Evolutionary conservation across 2,797 vertebrate genomes (phyloP).

Genomic region (Coranthus polyacanthus): DNA sequence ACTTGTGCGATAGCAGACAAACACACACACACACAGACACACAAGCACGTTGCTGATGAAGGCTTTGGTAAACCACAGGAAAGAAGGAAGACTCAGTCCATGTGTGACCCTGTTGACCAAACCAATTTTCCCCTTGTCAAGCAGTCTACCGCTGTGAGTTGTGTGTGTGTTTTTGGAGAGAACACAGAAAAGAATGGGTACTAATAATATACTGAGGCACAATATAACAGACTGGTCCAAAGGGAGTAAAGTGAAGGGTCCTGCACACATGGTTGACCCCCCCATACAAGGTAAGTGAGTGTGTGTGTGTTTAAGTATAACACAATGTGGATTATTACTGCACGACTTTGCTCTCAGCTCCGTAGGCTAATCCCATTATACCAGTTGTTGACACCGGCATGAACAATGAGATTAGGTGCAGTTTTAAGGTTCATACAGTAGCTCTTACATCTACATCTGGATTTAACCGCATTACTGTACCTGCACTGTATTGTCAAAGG

Average conservation of each 20-base stretch:
- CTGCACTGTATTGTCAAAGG: no score
- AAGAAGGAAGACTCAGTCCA: conserved; percentile 53
- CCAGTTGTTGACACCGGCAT: conserved; percentile 4
- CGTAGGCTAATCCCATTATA: conserved; percentile 40
- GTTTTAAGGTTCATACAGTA: neutral
- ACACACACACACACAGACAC: conserved; percentile 15
- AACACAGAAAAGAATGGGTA: conserved; percentile 13
- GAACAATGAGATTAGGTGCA: conserved; percentile 23
- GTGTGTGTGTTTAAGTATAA: conserved; percentile 5
- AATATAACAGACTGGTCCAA: conserved; percentile 10
- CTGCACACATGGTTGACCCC: neutral
- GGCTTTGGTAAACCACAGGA: conserved; percentile 49
- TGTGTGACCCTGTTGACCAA: conserved; percentile 70
- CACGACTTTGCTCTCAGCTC: conserved; percentile 12
- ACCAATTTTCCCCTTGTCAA: conserved; percentile 75
- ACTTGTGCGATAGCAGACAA: neutral
- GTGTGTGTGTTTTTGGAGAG: conserved; percentile 7
- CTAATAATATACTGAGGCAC: conserved; percentile 33
- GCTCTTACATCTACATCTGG: neutral
- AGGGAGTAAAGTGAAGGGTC: conserved; percentile 8
- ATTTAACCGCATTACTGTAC: no score
- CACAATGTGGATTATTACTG: conserved; percentile 14
- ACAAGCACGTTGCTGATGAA: conserved; percentile 36
- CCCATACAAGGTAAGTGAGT: neutral
- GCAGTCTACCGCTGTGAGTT: conserved; percentile 21